A percentile compares a stretch with the other conserved stretches of the same genome.
phyloP scores from a whole-genome alignment of 2,888 invertebrate species.

The Ypsolopha scabrella region DNA sequence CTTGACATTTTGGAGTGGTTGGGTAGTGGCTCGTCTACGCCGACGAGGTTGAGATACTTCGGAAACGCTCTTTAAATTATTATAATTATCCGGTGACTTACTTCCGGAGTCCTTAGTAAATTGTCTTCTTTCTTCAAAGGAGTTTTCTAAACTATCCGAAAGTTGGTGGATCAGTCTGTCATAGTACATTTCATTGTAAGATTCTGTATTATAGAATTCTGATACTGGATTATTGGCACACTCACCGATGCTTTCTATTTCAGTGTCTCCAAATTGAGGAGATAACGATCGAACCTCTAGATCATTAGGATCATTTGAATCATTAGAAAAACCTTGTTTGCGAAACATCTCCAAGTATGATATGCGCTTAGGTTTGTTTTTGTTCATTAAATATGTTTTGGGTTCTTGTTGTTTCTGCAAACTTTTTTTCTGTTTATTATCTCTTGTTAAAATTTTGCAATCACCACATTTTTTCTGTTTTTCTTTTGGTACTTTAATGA shows the following conservation, averaged over 20 bases:
- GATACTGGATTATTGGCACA: constrained; percentile 16
- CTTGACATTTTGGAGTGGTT: constrained; percentile 36
- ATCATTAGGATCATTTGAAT: constrained; percentile 17
- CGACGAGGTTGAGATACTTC: constrained; percentile 39
- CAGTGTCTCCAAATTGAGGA: constrained; percentile 57
- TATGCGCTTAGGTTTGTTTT: constrained; percentile 25
- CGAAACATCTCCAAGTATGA: constrained; percentile 54
- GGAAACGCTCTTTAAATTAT: constrained; percentile 47
- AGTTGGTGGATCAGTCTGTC: constrained; percentile 42
- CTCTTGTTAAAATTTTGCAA: constrained; percentile 12
- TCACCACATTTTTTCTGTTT: constrained; percentile 4
- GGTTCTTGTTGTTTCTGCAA: background rate
- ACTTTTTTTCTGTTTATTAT: constrained; percentile 1
- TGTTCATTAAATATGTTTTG: constrained; percentile 41
- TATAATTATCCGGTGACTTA: constrained; percentile 16
- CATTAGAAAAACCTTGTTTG: constrained; percentile 23
- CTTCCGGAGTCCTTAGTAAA: constrained; percentile 20
- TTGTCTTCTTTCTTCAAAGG: constrained; percentile 30
- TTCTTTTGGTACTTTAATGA: constrained; percentile 48
- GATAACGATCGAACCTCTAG: constrained; percentile 48
- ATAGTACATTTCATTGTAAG: constrained; percentile 58
- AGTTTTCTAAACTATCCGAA: constrained; percentile 21
- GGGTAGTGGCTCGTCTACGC: constrained; percentile 28
- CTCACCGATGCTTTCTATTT: constrained; percentile 46
- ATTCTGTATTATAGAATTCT: constrained; percentile 51